Evolutionary conservation across 2,113 vertebrate genomes (phyloP).

Genomic region (Centropus unirufus): DNA sequence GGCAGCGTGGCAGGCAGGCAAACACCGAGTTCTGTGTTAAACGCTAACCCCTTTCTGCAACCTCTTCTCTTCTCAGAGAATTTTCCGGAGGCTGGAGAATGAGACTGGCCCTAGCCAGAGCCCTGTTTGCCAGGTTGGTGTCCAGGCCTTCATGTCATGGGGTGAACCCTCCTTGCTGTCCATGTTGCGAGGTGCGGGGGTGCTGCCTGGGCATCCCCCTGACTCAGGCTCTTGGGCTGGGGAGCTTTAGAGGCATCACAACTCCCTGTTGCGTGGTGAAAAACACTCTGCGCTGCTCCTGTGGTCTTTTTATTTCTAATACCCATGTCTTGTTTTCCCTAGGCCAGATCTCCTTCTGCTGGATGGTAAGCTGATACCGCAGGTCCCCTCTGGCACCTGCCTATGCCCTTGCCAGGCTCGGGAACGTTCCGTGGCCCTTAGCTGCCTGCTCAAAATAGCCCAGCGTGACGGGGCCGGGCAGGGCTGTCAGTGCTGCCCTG

Average conservation of each 20-base stretch:
- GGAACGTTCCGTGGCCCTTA: conserved; percentile 8
- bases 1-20: background rate
- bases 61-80: conserved; percentile 81
- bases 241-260: background rate
- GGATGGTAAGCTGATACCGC: conserved; percentile 87
- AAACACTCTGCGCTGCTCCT: background rate
- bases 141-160: background rate
- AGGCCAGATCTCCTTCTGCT: conserved; percentile 96
- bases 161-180: background rate
- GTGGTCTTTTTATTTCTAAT: background rate
- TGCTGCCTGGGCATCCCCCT: background rate
- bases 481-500: background rate
- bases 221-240: background rate
- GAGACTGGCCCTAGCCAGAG: conserved; percentile 94
- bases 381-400: background rate
- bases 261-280: background rate
- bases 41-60: background rate
- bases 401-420: background rate
- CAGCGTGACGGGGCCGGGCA: background rate
- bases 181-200: fast-evolving
- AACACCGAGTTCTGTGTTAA: background rate
- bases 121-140: conserved; percentile 92
- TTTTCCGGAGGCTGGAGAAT: conserved; percentile 99
- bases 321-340: background rate
- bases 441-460: conserved; percentile 46